phyloP scores from a whole-genome alignment of 2,888 invertebrate species.

The Hirtodrosophila alboralis region DNA sequence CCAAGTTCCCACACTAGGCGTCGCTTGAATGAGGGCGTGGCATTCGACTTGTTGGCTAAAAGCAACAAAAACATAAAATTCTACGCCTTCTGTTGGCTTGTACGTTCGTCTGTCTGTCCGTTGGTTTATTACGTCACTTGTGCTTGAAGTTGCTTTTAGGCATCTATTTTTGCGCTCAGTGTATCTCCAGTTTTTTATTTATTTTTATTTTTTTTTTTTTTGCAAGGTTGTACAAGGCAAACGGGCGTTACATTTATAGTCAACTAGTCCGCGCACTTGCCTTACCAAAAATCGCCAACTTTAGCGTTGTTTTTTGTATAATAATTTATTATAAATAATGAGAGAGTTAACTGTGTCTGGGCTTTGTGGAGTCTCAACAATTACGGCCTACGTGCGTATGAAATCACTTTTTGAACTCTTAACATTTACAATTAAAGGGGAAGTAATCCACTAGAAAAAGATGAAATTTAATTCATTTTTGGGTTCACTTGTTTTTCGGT shows the following conservation, averaged over 20 bases:
- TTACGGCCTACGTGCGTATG: constrained; percentile 56
- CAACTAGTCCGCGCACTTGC: constrained; percentile 67
- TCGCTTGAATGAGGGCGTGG: constrained; percentile 56
- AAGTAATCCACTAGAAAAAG: constrained; percentile 20
- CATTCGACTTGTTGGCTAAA: constrained; percentile 25
- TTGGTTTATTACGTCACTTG: constrained; percentile 61
- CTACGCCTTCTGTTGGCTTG: constrained; percentile 54
- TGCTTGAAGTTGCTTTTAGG: constrained; percentile 38
- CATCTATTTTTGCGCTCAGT: constrained; percentile 24
- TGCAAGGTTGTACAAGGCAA: constrained; percentile 78
- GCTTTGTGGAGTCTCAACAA: constrained; percentile 36
- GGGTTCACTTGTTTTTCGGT: constrained; percentile 17
- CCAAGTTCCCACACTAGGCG: constrained; percentile 67
- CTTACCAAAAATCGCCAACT: constrained; percentile 52
- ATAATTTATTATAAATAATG: constrained; percentile 48
- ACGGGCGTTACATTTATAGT: constrained; percentile 75
- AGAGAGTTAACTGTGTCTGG: constrained; percentile 30
- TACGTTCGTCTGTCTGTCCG: too few relatives aligned
- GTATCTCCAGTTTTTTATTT: too few relatives aligned
- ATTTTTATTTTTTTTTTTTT: constrained; percentile 21
- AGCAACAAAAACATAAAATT: constrained; percentile 42
- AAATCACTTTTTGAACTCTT: constrained; percentile 43
- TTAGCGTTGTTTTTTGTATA: constrained; percentile 34
- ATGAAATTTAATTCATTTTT: constrained; percentile 6
- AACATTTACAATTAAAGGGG: constrained; percentile 44